phyloP scores from a whole-genome alignment of 2,113 vertebrate genomes.

The Tragelaphus buxtoni region DNA sequence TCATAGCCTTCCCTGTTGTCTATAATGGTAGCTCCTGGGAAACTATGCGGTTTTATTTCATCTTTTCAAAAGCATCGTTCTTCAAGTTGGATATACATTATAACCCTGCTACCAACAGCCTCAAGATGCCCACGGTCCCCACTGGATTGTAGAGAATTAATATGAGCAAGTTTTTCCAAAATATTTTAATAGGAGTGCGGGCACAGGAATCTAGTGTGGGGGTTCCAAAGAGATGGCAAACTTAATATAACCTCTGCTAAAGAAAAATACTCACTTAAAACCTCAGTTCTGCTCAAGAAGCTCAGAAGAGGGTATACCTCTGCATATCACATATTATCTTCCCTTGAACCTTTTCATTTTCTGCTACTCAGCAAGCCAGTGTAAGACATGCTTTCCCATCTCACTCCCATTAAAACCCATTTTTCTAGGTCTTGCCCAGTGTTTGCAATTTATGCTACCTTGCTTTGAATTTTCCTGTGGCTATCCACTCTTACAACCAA shows the following conservation, averaged over 20 bases:
- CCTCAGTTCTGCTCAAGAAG: neutral
- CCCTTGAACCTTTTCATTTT: neutral
- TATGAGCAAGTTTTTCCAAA: neutral
- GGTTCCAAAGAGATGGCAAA: neutral
- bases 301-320: neutral
- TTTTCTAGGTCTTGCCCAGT: neutral
- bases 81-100: neutral
- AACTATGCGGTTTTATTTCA: neutral
- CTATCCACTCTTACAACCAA: neutral
- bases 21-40: neutral
- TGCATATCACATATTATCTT: neutral
- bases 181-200: neutral
- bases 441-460: neutral
- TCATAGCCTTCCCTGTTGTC: neutral
- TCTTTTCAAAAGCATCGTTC: neutral
- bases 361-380: too few species aligned
- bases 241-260: neutral
- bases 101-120: neutral
- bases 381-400: neutral
- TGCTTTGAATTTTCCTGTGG: neutral
- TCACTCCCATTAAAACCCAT: neutral
- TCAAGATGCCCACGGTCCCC: neutral
- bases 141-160: neutral
- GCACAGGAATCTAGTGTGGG: neutral
- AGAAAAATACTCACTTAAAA: neutral